These are phyloP conservation scores for Balaeniceps rex DNA, from an alignment of 2,113 vertebrate species.

Conservation along the genomic window DNA sequence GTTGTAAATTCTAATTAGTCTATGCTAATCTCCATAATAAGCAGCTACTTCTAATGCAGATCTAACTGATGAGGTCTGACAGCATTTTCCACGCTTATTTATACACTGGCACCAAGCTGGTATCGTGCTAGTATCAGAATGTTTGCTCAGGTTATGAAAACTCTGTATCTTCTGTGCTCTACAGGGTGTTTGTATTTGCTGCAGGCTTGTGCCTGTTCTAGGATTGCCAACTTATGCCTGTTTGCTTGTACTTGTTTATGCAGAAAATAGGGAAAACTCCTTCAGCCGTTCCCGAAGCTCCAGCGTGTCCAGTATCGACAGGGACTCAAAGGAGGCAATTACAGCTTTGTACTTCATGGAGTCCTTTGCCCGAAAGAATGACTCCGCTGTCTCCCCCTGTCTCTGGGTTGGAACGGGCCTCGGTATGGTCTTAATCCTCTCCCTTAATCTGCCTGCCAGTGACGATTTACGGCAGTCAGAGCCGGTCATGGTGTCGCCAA, in stretches of 20 bases:
- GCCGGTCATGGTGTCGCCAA: constrained; percentile 83
- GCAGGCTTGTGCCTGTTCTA: not conserved
- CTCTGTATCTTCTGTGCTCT: not conserved
- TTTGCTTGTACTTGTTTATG: not conserved
- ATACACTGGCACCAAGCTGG: not conserved
- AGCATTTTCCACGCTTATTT: constrained; percentile 10
- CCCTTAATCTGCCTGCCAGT: constrained; percentile 84
- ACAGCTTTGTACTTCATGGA: constrained; percentile 93
- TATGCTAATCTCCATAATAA: constrained; percentile 54
- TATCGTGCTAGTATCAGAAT: not conserved
- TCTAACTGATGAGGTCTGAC: constrained; percentile 44
- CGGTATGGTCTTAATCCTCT: constrained; percentile 88
- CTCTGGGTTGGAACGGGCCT: constrained; percentile 97
- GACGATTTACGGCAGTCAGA: constrained; percentile 91
- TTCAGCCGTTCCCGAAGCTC: constrained; percentile 97
- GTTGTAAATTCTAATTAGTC: constrained; percentile 57
- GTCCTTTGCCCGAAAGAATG: constrained; percentile 87
- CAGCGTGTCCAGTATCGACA: constrained; percentile 97
- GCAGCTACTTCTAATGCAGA: constrained; percentile 51
- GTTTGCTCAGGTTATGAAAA: not conserved
- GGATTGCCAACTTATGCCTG: not conserved
- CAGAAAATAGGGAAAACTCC: constrained; percentile 94
- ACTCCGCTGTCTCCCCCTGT: constrained; percentile 82
- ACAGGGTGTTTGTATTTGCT: not conserved
- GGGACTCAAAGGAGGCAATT: constrained; percentile 92